phyloP scores from a whole-genome alignment of 2,888 invertebrate species.

The Hoplodrina blanda region DNA sequence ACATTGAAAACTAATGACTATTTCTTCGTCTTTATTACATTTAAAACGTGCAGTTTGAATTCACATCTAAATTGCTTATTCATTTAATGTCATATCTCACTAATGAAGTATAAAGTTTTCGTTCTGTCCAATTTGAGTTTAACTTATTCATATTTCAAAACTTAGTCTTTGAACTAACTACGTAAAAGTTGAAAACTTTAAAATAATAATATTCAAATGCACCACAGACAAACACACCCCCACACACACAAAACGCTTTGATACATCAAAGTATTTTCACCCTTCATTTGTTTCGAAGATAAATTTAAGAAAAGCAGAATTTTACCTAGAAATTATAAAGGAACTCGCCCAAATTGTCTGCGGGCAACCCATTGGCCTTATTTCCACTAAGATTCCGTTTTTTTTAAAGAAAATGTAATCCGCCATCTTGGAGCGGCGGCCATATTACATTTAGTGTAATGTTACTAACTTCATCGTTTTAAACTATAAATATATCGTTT shows the following conservation, averaged over 20 bases:
- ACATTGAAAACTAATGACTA: constrained; percentile 1
- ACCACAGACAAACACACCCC: too few relatives aligned
- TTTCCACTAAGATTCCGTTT: constrained; percentile 62
- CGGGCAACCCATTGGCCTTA: constrained; percentile 47
- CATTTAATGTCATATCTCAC: background rate
- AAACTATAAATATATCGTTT: too few relatives aligned
- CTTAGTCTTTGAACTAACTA: constrained; percentile 20
- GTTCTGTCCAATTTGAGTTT: constrained; percentile 4
- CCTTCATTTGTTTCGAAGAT: constrained; percentile 26
- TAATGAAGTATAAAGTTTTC: background rate
- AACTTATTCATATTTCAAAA: constrained; percentile 18
- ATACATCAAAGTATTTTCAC: constrained; percentile 30
- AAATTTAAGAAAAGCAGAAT: constrained; percentile 11
- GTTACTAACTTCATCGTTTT: too few relatives aligned
- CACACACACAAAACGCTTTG: too few relatives aligned
- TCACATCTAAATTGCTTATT: constrained; percentile 1
- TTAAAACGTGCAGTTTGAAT: background rate
- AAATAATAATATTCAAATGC: constrained; percentile 27
- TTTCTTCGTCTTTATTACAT: constrained; percentile 8
- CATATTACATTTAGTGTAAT: too few relatives aligned
- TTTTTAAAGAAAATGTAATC: constrained; percentile 51
- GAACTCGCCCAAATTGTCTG: constrained; percentile 50
- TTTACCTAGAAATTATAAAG: constrained; percentile 44
- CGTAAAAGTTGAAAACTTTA: background rate
- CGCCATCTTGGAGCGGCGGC: too few relatives aligned